phyloP scores from a whole-genome alignment of 2,113 vertebrate species.

The Ifrita kowaldi region DNA sequence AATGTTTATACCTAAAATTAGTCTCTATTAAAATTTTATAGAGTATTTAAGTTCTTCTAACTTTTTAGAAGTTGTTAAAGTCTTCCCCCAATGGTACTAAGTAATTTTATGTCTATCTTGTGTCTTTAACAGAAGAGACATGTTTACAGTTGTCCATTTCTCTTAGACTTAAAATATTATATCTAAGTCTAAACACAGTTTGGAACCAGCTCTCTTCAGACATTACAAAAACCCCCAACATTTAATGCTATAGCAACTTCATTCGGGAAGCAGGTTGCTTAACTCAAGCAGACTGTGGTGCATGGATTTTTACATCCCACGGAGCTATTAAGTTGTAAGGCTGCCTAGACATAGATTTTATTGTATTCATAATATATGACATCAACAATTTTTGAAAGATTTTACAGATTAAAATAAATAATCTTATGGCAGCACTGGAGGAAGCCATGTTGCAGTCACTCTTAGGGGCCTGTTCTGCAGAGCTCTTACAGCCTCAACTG shows the following conservation, averaged over 20 bases:
- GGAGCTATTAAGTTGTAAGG: slow-evolving; percentile 25
- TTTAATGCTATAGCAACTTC: neutral
- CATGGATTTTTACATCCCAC: slow-evolving; percentile 21
- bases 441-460: neutral
- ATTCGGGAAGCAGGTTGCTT: slow-evolving; percentile 31
- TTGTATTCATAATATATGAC: slow-evolving; percentile 40
- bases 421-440: neutral
- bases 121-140: slow-evolving; percentile 7
- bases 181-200: slow-evolving; percentile 55
- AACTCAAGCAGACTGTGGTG: slow-evolving; percentile 22
- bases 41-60: slow-evolving; percentile 25
- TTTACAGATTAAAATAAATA: slow-evolving; percentile 14
- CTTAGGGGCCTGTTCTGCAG: neutral
- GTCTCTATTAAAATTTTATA: slow-evolving; percentile 21
- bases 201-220: slow-evolving; percentile 44
- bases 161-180: slow-evolving; percentile 40
- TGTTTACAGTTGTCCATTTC: slow-evolving; percentile 11
- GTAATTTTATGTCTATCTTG: neutral
- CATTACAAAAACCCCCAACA: neutral
- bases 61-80: slow-evolving; percentile 2
- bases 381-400: neutral
- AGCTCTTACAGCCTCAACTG: neutral
- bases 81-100: neutral
- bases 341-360: slow-evolving; percentile 27
- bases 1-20: slow-evolving; percentile 47